phyloP scores from a whole-genome alignment of 1,140 invertebrate species.

The Tribolium castaneum region DNA sequence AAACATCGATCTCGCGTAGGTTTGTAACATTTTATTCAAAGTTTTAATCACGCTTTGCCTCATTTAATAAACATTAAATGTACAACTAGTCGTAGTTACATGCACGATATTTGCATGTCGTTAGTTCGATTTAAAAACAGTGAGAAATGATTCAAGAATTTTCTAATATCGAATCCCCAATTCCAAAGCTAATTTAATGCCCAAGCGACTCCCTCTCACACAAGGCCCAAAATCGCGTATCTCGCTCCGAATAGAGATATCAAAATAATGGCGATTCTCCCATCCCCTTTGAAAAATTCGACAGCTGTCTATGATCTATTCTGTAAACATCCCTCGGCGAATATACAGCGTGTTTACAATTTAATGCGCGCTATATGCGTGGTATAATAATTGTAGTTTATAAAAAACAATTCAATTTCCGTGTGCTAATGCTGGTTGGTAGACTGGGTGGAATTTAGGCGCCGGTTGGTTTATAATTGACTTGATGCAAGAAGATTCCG shows the following conservation, averaged over 20 bases:
- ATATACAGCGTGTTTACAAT: too few relatives aligned
- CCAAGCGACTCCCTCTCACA: neutral
- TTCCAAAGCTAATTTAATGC: neutral
- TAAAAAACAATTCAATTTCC: neutral
- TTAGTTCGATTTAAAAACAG: neutral
- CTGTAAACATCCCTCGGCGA: slow-evolving; percentile 33
- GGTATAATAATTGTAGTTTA: too few relatives aligned
- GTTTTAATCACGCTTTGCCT: neutral
- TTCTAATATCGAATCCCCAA: neutral
- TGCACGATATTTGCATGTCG: neutral
- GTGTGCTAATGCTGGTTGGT: slow-evolving; percentile 4
- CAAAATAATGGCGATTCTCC: slow-evolving; percentile 40
- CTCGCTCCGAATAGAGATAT: slow-evolving; percentile 27
- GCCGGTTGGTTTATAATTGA: slow-evolving; percentile 47
- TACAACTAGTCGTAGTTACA: neutral
- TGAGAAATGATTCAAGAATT: neutral
- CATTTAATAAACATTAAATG: neutral
- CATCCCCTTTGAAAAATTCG: slow-evolving; percentile 23
- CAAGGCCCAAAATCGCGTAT: neutral
- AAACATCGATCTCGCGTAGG: neutral
- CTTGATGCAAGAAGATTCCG: slow-evolving; percentile 43
- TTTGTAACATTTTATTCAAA: neutral
- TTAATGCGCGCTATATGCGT: too few relatives aligned
- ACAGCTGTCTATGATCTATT: slow-evolving; percentile 42
- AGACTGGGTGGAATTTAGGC: slow-evolving; percentile 48